These are phyloP conservation scores for Eonycteris spelaea DNA, from an alignment of 2,113 vertebrate species.

Conservation along the genomic window DNA sequence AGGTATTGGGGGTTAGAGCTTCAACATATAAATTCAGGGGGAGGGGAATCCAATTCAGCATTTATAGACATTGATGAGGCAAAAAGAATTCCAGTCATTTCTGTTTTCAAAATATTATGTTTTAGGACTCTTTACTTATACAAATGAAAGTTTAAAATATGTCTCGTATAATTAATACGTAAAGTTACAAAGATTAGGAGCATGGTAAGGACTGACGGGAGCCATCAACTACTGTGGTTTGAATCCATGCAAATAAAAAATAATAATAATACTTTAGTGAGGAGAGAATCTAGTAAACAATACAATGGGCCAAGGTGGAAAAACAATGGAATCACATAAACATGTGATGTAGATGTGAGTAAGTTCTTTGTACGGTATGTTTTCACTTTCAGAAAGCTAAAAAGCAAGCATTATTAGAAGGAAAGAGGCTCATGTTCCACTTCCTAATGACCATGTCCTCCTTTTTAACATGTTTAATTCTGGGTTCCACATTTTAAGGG, in stretches of 20 bases:
- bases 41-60: not conserved
- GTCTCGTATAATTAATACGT: not conserved
- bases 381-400: not conserved
- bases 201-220: not conserved
- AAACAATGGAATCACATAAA: not conserved
- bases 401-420: not conserved
- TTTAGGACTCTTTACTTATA: not conserved
- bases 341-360: fast-evolving
- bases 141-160: not conserved
- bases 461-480: not conserved
- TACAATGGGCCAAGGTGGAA: not conserved
- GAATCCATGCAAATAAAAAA: not conserved
- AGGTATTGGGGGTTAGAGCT: not conserved
- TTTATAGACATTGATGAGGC: not conserved
- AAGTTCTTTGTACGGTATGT: not conserved
- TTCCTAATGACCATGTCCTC: not conserved
- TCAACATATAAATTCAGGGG: not conserved
- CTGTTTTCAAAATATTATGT: not conserved
- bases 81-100: not conserved
- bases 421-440: not conserved
- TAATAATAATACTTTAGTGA: not conserved
- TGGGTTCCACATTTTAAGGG: fast-evolving
- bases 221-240: not conserved
- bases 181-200: not conserved
- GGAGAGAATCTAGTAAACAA: not conserved